Base-by-base conservation (phyloP, 92 coral and sea anemone species). In the Montipora capitata region DNA sequence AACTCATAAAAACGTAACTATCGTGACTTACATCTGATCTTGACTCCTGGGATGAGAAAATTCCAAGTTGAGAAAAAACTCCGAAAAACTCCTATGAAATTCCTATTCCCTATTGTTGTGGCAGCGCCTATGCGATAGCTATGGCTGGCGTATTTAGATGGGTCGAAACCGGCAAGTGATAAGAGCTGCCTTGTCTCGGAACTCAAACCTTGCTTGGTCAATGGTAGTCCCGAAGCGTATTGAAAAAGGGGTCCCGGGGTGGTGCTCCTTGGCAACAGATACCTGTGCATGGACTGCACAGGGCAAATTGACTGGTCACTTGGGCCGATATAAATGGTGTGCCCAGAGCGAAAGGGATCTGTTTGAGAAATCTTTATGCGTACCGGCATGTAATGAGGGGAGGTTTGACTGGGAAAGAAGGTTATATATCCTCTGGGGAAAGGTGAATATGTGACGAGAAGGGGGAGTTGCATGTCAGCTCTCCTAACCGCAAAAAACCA, bases 271-370 rank as follows among this genome's bases (percentile, higher is more conserved):
- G 10, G 42, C 54, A 12, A 39, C 11, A 88, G 78, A 20, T 74
- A 74, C 57, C 3, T 17, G 52, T 75, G 51, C 49, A 88, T 61
- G 10, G 88, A 88, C 52, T 64, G 16, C 3, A 82, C 77, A 14
- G 92, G 82, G 58, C 92, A 88, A 10, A 68, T 57, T 2, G n/a
- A 27, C 44, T 64, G 64, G 42, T 57, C n/a, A 1, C 57, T 52
- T 69, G 48, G 43, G 38, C 88, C 93, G 10, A 89, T 89, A 12
- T 74, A n/a, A 6, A 90, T 54, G 27, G 93, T 84, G 2, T 68
- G 85, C 3, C 85, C 69, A 8, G 44, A 16, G 12, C 93, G 85
- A 38, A 89, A 89, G n/a, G 89, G 85, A 64, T 87, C 81, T 8
- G 87, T 89, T 45, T 83, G 83, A 4, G 85, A 89, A 4, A 56